These are phyloP conservation scores for Ephialtes manifestator DNA, from an alignment of 2,888 invertebrate species.

Conservation along the genomic window DNA sequence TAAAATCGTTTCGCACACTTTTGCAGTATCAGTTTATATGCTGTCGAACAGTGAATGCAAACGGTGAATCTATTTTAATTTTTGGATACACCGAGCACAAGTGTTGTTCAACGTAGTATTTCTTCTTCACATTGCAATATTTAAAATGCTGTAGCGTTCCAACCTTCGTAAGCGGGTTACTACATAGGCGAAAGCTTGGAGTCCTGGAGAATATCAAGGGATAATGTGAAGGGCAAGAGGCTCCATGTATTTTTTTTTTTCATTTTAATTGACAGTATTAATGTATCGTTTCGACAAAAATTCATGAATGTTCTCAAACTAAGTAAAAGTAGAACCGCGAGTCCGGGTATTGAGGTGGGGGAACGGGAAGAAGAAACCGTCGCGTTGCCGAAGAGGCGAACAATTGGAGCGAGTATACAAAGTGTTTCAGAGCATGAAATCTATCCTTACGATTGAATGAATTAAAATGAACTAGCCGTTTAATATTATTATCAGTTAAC, in stretches of 20 bases:
- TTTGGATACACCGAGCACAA: too few relatives aligned
- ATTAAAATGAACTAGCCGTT: constrained; percentile 67
- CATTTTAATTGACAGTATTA: constrained; percentile 84
- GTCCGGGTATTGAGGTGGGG: constrained; percentile 28
- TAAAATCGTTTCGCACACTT: too few relatives aligned
- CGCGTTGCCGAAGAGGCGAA: constrained; percentile 31
- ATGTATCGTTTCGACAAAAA: constrained; percentile 78
- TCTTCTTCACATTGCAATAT: too few relatives aligned
- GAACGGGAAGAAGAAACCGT: constrained; percentile 43
- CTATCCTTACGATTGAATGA: constrained; percentile 75
- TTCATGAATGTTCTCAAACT: constrained; percentile 75
- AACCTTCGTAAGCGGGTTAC: too few relatives aligned
- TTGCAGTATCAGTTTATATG: too few relatives aligned
- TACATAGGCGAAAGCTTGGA: background rate
- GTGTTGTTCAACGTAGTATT: too few relatives aligned
- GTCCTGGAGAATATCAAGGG: constrained; percentile 15
- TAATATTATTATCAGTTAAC: constrained; percentile 76
- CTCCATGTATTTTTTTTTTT: constrained; percentile 62
- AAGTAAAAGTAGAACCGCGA: constrained; percentile 68
- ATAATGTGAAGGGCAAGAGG: constrained; percentile 23
- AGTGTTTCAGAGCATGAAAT: constrained; percentile 50
- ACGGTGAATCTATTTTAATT: too few relatives aligned
- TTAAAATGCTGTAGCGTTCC: too few relatives aligned
- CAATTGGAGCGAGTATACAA: constrained; percentile 48
- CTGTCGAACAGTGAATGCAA: too few relatives aligned